phyloP scores from a whole-genome alignment of 2,113 vertebrate species.

The Craseonycteris thonglongyai region DNA sequence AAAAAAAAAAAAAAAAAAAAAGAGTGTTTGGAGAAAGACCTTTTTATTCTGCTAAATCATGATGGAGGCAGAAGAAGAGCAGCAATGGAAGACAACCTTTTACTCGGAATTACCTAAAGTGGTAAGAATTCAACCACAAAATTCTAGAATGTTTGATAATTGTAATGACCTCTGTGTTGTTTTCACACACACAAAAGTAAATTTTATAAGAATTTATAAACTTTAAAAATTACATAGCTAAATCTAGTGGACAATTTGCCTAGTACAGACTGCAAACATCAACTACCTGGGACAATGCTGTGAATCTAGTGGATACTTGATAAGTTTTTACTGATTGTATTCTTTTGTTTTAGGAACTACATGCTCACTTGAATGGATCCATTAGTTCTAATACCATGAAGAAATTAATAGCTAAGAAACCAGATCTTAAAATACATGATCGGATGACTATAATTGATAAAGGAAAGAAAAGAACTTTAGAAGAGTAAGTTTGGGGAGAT shows the following conservation, averaged over 20 bases:
- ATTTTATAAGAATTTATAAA: background rate
- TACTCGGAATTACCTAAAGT: slow-evolving; percentile 75
- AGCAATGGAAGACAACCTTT: slow-evolving; percentile 34
- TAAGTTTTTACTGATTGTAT: background rate
- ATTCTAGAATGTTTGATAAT: slow-evolving; percentile 28
- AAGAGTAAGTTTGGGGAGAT: slow-evolving; percentile 84
- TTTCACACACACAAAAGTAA: slow-evolving; percentile 27
- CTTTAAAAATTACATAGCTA: background rate
- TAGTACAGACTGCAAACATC: background rate
- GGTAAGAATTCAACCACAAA: slow-evolving; percentile 63
- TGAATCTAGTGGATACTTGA: background rate
- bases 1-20: too few species aligned
- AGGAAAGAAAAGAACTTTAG: slow-evolving; percentile 88
- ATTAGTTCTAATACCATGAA: slow-evolving; percentile 91
- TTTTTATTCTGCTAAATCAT: background rate
- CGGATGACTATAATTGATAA: slow-evolving; percentile 91
- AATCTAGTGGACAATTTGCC: background rate
- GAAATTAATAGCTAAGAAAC: slow-evolving; percentile 88
- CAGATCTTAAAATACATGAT: slow-evolving; percentile 85
- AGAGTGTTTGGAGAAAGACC: slow-evolving; percentile 9
- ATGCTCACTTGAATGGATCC: slow-evolving; percentile 95
- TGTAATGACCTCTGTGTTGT: slow-evolving; percentile 10
- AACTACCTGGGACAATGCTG: background rate
- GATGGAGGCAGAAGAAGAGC: slow-evolving; percentile 33
- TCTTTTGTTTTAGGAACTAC: slow-evolving; percentile 88